Conservation (phyloP, 1,140 invertebrate genomes). For the Batillaria attramentaria region DNA sequence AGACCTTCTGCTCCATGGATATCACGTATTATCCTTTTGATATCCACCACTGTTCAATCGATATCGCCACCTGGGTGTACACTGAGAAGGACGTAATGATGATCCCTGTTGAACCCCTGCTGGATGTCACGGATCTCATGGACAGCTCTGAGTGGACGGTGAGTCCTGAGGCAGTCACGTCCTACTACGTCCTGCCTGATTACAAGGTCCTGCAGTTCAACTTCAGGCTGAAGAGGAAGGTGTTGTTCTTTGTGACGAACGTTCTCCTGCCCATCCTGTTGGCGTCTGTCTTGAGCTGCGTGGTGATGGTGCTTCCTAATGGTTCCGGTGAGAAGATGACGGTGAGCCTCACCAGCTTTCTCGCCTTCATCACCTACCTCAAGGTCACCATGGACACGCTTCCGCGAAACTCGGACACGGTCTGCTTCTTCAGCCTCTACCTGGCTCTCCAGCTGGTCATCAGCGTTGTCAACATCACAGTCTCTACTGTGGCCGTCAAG, state of each 20-base stretch:
- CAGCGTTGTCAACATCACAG: neutral
- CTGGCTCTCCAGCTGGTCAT: neutral
- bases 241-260: neutral
- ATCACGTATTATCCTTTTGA: neutral
- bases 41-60: constrained; percentile 79
- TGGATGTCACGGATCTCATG: neutral
- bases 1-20: neutral
- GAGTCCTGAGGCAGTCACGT: neutral
- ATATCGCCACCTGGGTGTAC: constrained; percentile 97
- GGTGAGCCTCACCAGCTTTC: neutral
- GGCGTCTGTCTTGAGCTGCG: neutral
- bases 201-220: neutral
- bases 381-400: neutral
- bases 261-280: neutral
- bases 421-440: neutral
- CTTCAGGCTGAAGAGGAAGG: neutral
- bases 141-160: neutral
- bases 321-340: neutral
- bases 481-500: neutral
- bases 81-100: neutral
- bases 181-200: neutral
- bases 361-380: neutral
- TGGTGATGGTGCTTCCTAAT: neutral
- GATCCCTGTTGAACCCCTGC: neutral
- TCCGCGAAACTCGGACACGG: neutral